Base-by-base conservation (phyloP, 2,888 invertebrate genomes). In the Calliscelio sp. region DNA sequence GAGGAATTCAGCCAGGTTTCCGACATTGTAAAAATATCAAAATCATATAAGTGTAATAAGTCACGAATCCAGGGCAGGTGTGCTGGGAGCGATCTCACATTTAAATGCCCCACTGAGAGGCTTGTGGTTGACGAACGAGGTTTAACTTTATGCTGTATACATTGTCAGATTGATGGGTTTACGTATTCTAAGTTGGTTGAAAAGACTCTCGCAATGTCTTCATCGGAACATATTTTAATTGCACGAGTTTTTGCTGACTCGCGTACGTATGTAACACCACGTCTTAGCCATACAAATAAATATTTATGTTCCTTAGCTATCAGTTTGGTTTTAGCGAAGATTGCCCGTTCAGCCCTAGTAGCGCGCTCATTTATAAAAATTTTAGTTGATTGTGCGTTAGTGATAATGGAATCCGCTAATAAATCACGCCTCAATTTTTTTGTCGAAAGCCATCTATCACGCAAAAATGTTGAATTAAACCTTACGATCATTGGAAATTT, bases 11-110 rank as follows among this genome's bases (percentile, higher is more conserved):
- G 14, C 59, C 59, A 59, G 7, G 59, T 59, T 59, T 59, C 59
- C 3, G 59, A 59, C 8, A 59, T 20, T 14, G 59, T 59, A 10
- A 59, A 35, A 20, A 59, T 59, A 38, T 59, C 35, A 14, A 10
- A 38, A 38, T 59, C 14, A 59, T 59, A 38, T 2, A 59, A 14
- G 14, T 59, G 38, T 38, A 59, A 14, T 7, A 38, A 20, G 25
- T 59, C 35, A 11, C 35, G 38, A 18, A 59, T 11, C 35, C 22
- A 20, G 7, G 59, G 59, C 3, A 59, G 22, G 22, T 59, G 35
- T 8, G 59, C 20, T 22, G 14, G 0, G 8, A 59, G 22, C 8
- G 59, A 59, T 38, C 59, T 20, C 2, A 59, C 59, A 59, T 59
- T 59, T 14, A 59, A 59, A 24, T 59, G 59, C 3, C 20, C 59